Percentiles rank a stretch among this genome's conserved stretches.
Conservation (phyloP, 2,888 invertebrate genomes). For the Drosophila dives region DNA sequence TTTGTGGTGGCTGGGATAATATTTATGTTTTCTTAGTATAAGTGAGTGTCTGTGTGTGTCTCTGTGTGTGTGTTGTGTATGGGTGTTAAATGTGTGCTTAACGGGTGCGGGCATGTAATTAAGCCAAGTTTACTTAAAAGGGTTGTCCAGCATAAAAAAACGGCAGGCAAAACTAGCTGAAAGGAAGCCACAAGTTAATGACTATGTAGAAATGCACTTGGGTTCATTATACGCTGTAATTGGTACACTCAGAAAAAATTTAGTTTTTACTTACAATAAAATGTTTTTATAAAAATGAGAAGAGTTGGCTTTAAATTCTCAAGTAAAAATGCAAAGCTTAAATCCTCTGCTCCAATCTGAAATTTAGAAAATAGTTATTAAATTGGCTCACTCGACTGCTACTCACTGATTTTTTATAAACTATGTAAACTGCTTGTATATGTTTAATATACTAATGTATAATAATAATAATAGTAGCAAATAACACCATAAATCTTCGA, state of each 20-base stretch:
- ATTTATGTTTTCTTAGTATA: constrained; percentile 44
- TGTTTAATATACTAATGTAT: neutral
- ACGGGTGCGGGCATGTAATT: constrained; percentile 75
- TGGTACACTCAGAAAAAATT: neutral
- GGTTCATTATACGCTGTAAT: constrained; percentile 33
- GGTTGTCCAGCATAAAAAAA: constrained; percentile 52
- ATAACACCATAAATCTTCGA: neutral
- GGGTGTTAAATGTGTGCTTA: constrained; percentile 69
- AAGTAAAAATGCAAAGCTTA: too few relatives aligned
- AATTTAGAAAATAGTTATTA: too few relatives aligned
- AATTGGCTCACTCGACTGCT: too few relatives aligned
- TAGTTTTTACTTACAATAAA: neutral
- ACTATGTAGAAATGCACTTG: constrained; percentile 37
- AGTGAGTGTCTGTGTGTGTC: constrained; percentile 22
- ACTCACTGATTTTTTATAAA: neutral
- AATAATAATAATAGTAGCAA: neutral
- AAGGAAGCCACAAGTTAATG: constrained; percentile 35
- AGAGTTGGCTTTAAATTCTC: neutral
- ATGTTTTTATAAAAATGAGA: neutral
- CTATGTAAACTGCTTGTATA: neutral
- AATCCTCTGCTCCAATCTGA: too few relatives aligned
- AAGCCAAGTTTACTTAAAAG: constrained; percentile 74
- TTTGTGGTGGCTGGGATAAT: constrained; percentile 38
- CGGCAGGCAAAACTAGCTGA: neutral
- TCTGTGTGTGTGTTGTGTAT: constrained; percentile 15